Base-by-base conservation (phyloP, 2,113 vertebrate genomes). In the Caranx melampygus region DNA sequence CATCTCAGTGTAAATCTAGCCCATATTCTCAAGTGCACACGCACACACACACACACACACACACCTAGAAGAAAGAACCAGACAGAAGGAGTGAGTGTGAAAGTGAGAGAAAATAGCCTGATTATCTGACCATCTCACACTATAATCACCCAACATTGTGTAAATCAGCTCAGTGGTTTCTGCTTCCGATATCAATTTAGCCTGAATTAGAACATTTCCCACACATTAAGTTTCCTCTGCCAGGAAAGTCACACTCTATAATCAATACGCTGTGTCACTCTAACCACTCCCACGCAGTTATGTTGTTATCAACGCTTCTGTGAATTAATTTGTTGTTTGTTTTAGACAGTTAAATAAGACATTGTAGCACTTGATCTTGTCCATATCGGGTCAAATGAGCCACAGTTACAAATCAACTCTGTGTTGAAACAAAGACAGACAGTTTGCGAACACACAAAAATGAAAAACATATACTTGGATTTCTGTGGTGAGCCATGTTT, bases 81-180 rank as follows among this genome's bases (percentile, higher is more conserved):
- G 69, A 55, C 37, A 1, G 5, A 54, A 20, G n/a, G 54, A 55
- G 55, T 21, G 20, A 74, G 57, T 42, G 59, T 69, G 40, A 73
- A 33, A 40, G 20, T 69, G 59, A 61, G 34, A 70, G 49, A 69
- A 64, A 76, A 79, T 58, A 78, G 64, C 9, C 40, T 64, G 47
- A 81, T 81, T 81, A 81, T 87, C 79, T 87, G 62, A 84, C 80
- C 59, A 58, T 62, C 52, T 85, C 65, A 72, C 75, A 55, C 62
- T 76, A 21, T 77, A 87, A 88, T 83, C 69, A 69, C 69, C 21
- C 6, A 64, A 62, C 70, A 81, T 80, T 83, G 57, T 75, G 75
- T 72, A 79, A 79, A 88, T 86, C 57, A 75, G 35, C 44, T 69
- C 16, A 0, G 9, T 37, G 40, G 33, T 75, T 79, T 79, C 59